A percentile compares a stretch with the other conserved stretches of the same genome.
Evolutionary conservation across 2,888 invertebrate genomes (phyloP).

Genomic region (Amphimallon solstitiale): DNA sequence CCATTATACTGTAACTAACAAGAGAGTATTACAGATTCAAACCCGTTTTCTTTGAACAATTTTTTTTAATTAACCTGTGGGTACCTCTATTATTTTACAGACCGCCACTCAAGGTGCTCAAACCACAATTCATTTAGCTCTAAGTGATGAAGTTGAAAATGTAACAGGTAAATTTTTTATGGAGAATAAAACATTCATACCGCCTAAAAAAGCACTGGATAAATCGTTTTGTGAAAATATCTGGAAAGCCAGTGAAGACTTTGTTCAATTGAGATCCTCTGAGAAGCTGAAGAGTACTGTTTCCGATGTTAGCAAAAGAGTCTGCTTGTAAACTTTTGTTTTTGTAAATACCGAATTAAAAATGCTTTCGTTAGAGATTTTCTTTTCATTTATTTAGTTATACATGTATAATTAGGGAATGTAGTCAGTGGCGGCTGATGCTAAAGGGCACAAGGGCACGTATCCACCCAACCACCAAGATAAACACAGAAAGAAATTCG

Average conservation of each 20-base stretch:
- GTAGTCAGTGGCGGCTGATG: background rate
- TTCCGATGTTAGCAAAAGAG: background rate
- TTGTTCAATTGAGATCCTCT: slow-evolving; percentile 74
- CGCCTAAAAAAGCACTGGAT: slow-evolving; percentile 73
- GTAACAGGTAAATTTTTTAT: slow-evolving; percentile 45
- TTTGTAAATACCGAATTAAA: no score
- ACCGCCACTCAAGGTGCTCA: slow-evolving; percentile 44
- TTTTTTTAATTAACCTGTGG: background rate
- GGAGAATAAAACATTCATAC: slow-evolving; percentile 64
- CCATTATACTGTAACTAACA: no score
- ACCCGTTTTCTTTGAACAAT: slow-evolving; percentile 19
- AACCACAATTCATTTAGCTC: slow-evolving; percentile 43
- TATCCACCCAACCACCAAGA: no score
- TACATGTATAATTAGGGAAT: no score
- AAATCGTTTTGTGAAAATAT: slow-evolving; percentile 79
- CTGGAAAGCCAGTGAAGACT: slow-evolving; percentile 84
- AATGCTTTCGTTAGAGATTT: no score
- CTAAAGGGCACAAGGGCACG: no score
- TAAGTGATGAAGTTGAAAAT: slow-evolving; percentile 39
- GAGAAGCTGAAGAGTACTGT: slow-evolving; percentile 60
- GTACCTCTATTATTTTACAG: slow-evolving; percentile 39
- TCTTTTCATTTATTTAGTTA: no score
- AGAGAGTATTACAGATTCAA: no score
- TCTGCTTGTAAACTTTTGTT: background rate
- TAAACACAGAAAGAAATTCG: no score